These are phyloP conservation scores for Anhinga rufa DNA, from an alignment of 2,113 vertebrate genomes.

Conservation along the genomic window DNA sequence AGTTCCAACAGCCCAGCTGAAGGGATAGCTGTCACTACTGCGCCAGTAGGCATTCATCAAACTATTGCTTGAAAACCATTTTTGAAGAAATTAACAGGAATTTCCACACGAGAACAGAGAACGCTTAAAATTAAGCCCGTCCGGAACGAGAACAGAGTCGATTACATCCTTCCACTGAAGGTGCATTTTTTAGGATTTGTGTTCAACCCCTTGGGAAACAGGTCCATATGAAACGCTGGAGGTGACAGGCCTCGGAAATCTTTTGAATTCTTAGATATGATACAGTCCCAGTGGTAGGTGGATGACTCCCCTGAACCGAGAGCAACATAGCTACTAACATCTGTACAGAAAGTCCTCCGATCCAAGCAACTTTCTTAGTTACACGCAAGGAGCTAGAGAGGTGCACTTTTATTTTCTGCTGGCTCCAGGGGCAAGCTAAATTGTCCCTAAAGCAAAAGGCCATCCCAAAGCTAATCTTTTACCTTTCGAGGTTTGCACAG, in stretches of 20 bases:
- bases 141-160: fast-evolving
- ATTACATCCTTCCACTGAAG: not conserved
- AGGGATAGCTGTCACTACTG: not conserved
- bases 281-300: not conserved
- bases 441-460: not conserved
- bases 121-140: not conserved
- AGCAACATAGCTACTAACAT: not conserved
- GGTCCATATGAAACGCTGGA: not conserved
- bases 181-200: not conserved
- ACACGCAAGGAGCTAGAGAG: not conserved
- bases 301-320: not conserved
- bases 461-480: not conserved
- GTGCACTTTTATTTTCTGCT: not conserved
- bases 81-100: not conserved
- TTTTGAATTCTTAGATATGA: not conserved
- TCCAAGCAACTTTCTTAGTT: not conserved
- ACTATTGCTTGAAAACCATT: not conserved
- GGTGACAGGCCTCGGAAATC: not conserved
- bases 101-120: not conserved
- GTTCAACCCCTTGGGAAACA: not conserved
- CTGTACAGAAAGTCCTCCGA: not conserved
- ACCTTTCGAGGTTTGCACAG: not conserved
- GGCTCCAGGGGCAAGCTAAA: not conserved
- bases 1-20: not conserved
- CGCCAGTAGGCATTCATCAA: not conserved